Evolutionary conservation across 2,113 vertebrate species (phyloP).

Genomic region (Xyliphius kryptos): DNA sequence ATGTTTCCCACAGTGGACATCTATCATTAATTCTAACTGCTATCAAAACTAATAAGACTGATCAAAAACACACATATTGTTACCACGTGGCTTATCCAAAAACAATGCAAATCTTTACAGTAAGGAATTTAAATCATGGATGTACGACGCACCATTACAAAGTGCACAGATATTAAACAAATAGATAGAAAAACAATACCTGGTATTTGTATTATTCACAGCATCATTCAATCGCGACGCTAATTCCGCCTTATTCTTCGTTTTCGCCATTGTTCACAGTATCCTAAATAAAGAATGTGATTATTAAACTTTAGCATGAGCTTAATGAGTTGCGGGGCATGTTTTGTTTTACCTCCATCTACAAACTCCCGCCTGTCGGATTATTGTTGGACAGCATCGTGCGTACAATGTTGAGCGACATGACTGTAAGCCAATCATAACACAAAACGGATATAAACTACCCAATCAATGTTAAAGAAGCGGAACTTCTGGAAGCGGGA

Average conservation of each 20-base stretch:
- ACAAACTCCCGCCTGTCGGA: background rate
- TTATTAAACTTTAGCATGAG: background rate
- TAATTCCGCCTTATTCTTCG: constrained; percentile 30
- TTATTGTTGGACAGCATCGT: background rate
- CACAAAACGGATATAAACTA: too few relatives aligned
- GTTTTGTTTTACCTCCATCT: background rate
- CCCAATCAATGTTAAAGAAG: too few relatives aligned
- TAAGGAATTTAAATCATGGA: too few relatives aligned
- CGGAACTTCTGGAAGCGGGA: too few relatives aligned
- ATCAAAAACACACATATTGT: too few relatives aligned
- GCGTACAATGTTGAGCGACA: too few relatives aligned
- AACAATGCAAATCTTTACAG: too few relatives aligned
- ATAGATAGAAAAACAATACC: constrained; percentile 49
- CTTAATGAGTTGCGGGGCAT: background rate
- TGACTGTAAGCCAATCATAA: too few relatives aligned
- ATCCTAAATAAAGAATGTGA: background rate
- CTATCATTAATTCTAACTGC: too few relatives aligned
- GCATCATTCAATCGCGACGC: constrained; percentile 57
- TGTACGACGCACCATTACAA: background rate
- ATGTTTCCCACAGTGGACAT: too few relatives aligned
- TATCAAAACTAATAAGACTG: too few relatives aligned
- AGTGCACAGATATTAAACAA: background rate
- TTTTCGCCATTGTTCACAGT: constrained; percentile 41
- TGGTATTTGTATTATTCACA: constrained; percentile 60
- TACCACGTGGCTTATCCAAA: too few relatives aligned